A percentile compares a stretch with the other conserved stretches of the same genome.
Evolutionary conservation across 2,797 vertebrate species (phyloP).

Genomic region (Stomatorhinus walkeri): DNA sequence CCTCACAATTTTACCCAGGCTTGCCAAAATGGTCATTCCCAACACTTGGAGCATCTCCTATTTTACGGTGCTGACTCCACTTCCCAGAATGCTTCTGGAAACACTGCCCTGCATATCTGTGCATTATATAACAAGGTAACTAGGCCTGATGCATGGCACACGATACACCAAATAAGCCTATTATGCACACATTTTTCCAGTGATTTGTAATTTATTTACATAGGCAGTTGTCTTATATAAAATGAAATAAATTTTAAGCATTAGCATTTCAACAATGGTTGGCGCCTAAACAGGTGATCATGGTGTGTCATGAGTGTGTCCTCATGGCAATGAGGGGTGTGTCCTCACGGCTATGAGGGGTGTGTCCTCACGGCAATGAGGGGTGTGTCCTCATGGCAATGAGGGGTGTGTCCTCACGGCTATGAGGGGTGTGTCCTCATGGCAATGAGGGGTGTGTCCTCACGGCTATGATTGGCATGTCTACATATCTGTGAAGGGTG

Average conservation of each 20-base stretch:
- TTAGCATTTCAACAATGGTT: neutral
- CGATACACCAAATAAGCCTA: neutral
- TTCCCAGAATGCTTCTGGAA: slow-evolving; percentile 86
- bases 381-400: too few species aligned
- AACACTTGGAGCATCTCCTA: slow-evolving; percentile 86
- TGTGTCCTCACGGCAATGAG: too few species aligned
- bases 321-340: neutral
- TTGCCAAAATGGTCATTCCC: slow-evolving; percentile 83
- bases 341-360: neutral
- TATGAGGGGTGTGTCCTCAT: too few species aligned
- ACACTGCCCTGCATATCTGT: slow-evolving; percentile 89
- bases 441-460: neutral
- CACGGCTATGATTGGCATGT: neutral
- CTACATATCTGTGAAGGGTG: neutral
- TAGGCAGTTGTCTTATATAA: neutral
- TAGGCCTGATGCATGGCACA: neutral
- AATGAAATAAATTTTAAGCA: neutral
- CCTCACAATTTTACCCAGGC: slow-evolving; percentile 56
- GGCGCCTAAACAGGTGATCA: neutral
- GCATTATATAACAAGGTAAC: slow-evolving; percentile 88
- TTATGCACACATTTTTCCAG: neutral
- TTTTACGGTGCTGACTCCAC: slow-evolving; percentile 85
- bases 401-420: neutral
- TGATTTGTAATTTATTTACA: neutral
- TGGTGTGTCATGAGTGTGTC: neutral